phyloP scores from a whole-genome alignment of 1,140 invertebrate genomes.

The Pantala flavescens region DNA sequence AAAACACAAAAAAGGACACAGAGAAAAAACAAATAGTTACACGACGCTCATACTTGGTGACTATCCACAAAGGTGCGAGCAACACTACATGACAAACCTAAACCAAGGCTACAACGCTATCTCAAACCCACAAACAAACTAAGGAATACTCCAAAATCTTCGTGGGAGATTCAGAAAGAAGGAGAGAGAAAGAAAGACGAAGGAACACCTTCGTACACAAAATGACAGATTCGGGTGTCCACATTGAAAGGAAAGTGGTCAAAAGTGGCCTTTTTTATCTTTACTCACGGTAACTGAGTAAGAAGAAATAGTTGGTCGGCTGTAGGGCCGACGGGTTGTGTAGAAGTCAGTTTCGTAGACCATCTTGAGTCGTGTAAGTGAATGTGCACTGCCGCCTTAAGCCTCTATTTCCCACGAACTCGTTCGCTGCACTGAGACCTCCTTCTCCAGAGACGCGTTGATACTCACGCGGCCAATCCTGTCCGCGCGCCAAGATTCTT shows the following conservation, averaged over 20 bases:
- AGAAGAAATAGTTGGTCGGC: conserved; percentile 50
- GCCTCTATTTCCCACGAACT: background rate
- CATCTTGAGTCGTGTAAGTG: conserved; percentile 45
- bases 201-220: background rate
- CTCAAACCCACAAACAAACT: no score
- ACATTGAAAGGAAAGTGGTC: background rate
- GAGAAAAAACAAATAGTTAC: no score
- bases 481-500: background rate
- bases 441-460: background rate
- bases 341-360: conserved; percentile 84
- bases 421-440: background rate
- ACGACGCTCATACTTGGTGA: no score
- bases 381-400: background rate
- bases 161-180: conserved; percentile 1
- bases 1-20: no score
- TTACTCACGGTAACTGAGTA: conserved; percentile 66
- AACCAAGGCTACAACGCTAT: no score
- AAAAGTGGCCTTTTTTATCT: no score
- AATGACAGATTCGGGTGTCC: background rate
- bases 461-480: background rate
- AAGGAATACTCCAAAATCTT: background rate
- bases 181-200: conserved; percentile 9
- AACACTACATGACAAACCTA: no score
- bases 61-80: no score
- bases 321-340: conserved; percentile 69